Evolutionary conservation across 2,888 invertebrate species (phyloP).

Genomic region (Nomada goodeniana): DNA sequence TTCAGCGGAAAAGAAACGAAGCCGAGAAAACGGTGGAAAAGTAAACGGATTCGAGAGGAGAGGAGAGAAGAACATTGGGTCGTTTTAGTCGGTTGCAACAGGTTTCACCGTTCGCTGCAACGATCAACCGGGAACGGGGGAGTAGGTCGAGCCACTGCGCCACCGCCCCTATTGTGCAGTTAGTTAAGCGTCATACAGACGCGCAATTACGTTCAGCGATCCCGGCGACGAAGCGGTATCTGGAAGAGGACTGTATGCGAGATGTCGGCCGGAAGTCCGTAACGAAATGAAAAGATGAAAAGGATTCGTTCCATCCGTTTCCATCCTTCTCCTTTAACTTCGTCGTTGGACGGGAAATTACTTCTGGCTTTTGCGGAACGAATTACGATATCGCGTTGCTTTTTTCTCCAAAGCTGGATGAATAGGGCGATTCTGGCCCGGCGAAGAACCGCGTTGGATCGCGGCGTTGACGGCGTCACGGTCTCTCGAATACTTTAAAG

Average conservation of each 20-base stretch:
- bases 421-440: not conserved
- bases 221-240: not conserved
- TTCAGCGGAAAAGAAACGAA: conserved; percentile 3
- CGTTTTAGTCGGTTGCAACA: conserved; percentile 52
- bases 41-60: conserved; percentile 17
- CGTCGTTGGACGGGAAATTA: conserved; percentile 46
- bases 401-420: conserved; percentile 3
- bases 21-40: conserved; percentile 10
- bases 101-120: conserved; percentile 49
- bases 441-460: not conserved
- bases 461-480: not conserved
- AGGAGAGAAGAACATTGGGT: conserved; percentile 27
- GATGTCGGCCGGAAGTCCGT: not conserved
- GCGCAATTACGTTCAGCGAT: conserved; percentile 40
- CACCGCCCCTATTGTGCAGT: conserved; percentile 23
- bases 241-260: conserved; percentile 20
- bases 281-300: not conserved
- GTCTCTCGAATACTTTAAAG: conserved; percentile 34
- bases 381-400: conserved; percentile 8
- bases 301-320: not conserved
- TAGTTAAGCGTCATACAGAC: conserved; percentile 27
- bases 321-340: not conserved
- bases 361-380: not conserved
- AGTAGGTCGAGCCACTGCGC: conserved; percentile 2
- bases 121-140: conserved; percentile 27